Evolutionary conservation across 2,113 vertebrate species (phyloP), one percentile per base, ranked within the genome.

Genomic region (Pseudolaguvia tuberculata): DNA sequence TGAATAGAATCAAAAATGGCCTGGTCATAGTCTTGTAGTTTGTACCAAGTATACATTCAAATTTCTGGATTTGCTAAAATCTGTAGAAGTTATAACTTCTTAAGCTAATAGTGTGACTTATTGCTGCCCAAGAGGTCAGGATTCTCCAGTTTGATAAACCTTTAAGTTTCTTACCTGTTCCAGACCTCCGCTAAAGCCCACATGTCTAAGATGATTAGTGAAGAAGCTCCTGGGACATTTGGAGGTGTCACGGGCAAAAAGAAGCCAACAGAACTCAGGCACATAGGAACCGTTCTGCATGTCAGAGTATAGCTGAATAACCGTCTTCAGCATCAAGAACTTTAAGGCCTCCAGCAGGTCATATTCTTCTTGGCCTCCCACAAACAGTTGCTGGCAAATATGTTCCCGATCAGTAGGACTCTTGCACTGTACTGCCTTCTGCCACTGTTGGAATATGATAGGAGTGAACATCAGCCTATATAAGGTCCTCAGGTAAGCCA

Each of bases 211-310:
- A 76, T 95, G 94, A 85, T 95, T 95, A 29, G 76, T 86, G 85
- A 95, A 86, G 80, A 95, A 85, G 77, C 91, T 89, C 27, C 74
- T 86, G 39, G 93, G 94, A 74, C 91, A 89, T 67, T 74, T 86
- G 0, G 93, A 95, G 1, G 92, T 92, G 82, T 95, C 94, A 51
- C 93, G 88, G 72, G 93, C 94, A 87, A 94, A 95, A 11, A 95
- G 85, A 10, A 95, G 88, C 89, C 92, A 93, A 1, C 92, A 92
- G 84, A 95, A 95, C 45, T 94, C 88, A 0, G 94, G 94, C 0
- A 95, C 93, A 7, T 20, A 35, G 6, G 89, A 92, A 59, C 89
- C 91, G 21, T 84, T 87, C 71, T 88, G 85, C 79, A 87, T 90
- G 1, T 88, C 84, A 0, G 87, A 82, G 65, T 94, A 91, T 0